Base-by-base conservation (phyloP, 2,888 invertebrate genomes). In the Dynastes tityus region DNA sequence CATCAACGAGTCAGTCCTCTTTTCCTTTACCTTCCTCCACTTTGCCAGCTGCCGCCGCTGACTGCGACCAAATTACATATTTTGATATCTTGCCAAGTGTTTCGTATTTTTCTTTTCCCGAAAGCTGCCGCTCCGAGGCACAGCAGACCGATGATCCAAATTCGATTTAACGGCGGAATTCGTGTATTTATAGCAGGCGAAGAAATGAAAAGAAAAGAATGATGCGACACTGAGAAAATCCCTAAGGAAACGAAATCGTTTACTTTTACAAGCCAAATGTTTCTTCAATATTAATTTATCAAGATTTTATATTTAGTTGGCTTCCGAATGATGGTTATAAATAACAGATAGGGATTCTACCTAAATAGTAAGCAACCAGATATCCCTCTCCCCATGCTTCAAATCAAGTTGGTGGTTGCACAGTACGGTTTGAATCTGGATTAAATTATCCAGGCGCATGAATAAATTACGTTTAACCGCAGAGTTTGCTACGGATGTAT, bases 41-140 rank as follows among this genome's bases (percentile, higher is more conserved):
- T 37, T 55, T 58, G 58, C 71, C 71, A 63, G 63, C 64, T 22
- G 45, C 40, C 40, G 61, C 29, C 29, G 61, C 22, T 49, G 45
- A n/a, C 40, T 13, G 6, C 55, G 58, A 55, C 71, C 55, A 71
- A 71, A 71, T 58, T 71, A 71, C 71, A 71, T 71, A 71, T 71
- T 71, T 71, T 71, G 71, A 71, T 71, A 71, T 51, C 51, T 71
- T 71, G 71, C 71, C 71, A 71, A 71, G 71, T 67, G 61, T 49
- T 49, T 53, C 55, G 71, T 58, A 71, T 71, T 58, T 71, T 55
- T 71, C 71, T 71, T 71, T 71, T 58, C 71, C 71, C 37, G 58
- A 71, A 71, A 71, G 71, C 55, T 37, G 71, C 40, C n/a, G 71
- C 58, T 55, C 16, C 32, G 22, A 8, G 67, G 2, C 67, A 29